These are phyloP conservation scores for Carterocephalus palaemon DNA, from an alignment of 2,888 invertebrate genomes.

Conservation along the genomic window DNA sequence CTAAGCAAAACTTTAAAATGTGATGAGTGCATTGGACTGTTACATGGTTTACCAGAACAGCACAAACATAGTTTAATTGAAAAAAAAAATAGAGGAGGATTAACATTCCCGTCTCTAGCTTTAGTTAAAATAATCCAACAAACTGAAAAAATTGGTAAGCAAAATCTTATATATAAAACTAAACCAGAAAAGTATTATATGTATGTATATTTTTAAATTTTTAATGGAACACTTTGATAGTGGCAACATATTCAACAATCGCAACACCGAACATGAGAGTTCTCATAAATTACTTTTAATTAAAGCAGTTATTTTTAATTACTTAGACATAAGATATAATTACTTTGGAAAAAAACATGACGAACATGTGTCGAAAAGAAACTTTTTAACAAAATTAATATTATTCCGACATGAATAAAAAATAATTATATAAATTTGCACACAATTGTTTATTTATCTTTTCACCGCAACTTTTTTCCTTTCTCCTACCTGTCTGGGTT, in stretches of 20 bases:
- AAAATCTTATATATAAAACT: neutral
- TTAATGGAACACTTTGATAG: constrained; percentile 1
- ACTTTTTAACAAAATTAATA: constrained; percentile 1
- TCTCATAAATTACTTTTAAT: neutral
- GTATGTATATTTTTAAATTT: neutral
- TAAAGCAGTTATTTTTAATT: too few species aligned
- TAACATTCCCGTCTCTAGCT: neutral
- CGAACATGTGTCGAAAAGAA: neutral
- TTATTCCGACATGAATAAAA: constrained; percentile 3
- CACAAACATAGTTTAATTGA: too few species aligned
- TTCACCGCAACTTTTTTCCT: too few species aligned
- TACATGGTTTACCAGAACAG: too few species aligned
- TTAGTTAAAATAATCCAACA: neutral
- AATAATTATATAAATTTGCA: too few species aligned
- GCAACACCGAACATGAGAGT: constrained; percentile 1
- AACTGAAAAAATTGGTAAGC: neutral
- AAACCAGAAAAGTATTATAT: neutral
- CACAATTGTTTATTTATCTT: too few species aligned
- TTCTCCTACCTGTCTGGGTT: too few species aligned
- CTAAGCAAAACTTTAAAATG: neutral
- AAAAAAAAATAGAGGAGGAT: neutral
- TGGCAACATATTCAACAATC: neutral
- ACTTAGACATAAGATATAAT: too few species aligned
- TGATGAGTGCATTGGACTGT: neutral
- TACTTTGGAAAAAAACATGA: neutral